Conservation (phyloP, 2,888 invertebrate genomes). For the Stenotaenia linearis region DNA sequence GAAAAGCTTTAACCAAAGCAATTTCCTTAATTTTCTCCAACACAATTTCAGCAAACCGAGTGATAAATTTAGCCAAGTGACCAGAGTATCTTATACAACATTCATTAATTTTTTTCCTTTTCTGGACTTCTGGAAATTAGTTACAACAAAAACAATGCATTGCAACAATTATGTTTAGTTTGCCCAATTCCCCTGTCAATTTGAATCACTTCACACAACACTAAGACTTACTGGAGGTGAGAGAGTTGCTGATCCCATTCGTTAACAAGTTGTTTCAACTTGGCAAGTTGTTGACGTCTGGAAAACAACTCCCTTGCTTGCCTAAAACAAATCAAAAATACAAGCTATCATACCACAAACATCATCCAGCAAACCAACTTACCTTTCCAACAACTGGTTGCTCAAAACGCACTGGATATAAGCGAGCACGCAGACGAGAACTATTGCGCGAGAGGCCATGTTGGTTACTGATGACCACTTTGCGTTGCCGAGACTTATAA, state of each 20-base stretch:
- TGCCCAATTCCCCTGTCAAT: too few relatives aligned
- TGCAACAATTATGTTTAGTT: too few relatives aligned
- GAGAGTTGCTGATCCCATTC: neutral
- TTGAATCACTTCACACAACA: neutral
- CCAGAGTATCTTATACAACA: too few relatives aligned
- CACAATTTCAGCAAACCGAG: too few relatives aligned
- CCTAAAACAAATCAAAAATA: neutral
- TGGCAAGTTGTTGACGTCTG: neutral
- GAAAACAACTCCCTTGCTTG: neutral
- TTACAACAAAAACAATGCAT: too few relatives aligned
- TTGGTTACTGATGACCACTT: neutral
- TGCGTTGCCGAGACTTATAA: neutral
- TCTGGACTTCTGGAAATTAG: too few relatives aligned
- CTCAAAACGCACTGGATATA: neutral
- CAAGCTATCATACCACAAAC: too few relatives aligned
- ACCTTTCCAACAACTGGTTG: neutral
- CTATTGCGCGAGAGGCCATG: neutral
- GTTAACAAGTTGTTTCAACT: neutral
- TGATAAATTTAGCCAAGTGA: too few relatives aligned
- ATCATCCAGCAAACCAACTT: too few relatives aligned
- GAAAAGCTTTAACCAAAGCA: too few relatives aligned
- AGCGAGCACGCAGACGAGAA: neutral
- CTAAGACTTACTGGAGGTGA: neutral
- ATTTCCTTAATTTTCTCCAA: too few relatives aligned
- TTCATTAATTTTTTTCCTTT: too few relatives aligned